These are phyloP conservation scores for Erebia ligea DNA, from an alignment of 2,888 invertebrate genomes.

Conservation along the genomic window DNA sequence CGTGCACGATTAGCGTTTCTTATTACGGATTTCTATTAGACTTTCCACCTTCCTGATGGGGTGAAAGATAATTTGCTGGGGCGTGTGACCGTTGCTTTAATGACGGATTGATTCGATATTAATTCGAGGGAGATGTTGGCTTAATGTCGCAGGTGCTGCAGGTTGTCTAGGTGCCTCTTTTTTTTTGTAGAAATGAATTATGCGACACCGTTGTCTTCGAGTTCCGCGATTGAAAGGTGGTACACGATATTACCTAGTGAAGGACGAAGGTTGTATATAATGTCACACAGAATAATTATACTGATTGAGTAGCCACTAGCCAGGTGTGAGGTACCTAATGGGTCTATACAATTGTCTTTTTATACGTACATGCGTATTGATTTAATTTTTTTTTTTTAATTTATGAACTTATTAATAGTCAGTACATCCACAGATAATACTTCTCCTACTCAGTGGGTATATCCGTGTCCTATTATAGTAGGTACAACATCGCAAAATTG, in stretches of 20 bases:
- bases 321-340: conserved; percentile 9
- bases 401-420: too few relatives aligned
- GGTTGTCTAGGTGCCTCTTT: conserved; percentile 57
- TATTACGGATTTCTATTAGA: conserved; percentile 82
- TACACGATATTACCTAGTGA: conserved; percentile 19
- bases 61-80: conserved; percentile 78
- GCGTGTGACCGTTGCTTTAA: conserved; percentile 78
- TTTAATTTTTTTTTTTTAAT: too few relatives aligned
- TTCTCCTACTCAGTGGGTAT: too few relatives aligned
- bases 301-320: conserved; percentile 14
- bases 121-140: conserved; percentile 69
- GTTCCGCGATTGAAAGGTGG: conserved; percentile 39
- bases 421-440: too few relatives aligned
- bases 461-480: too few relatives aligned
- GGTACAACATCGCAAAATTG: background rate
- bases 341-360: background rate
- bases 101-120: conserved; percentile 81
- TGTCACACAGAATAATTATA: conserved; percentile 18
- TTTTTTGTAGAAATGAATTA: conserved; percentile 49
- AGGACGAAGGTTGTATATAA: conserved; percentile 29
- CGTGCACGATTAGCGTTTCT: conserved; percentile 77
- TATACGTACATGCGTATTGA: background rate
- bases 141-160: conserved; percentile 57
- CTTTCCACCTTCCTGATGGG: conserved; percentile 79
- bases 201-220: conserved; percentile 42